Conservation (phyloP, 2,888 invertebrate genomes). For the Vandiemenella viatica region DNA sequence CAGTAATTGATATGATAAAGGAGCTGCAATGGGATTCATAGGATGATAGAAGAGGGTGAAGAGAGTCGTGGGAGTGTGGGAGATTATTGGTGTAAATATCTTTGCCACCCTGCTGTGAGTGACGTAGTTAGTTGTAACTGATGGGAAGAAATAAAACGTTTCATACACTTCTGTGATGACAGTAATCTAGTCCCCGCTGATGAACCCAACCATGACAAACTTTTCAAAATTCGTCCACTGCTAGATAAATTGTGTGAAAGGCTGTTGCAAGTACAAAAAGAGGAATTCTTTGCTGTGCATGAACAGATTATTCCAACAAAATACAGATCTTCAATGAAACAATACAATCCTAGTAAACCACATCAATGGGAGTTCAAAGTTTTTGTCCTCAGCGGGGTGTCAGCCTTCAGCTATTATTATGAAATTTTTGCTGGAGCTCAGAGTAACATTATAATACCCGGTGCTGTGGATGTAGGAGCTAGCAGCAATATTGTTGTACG, state of each 20-base stretch:
- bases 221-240: constrained; percentile 21
- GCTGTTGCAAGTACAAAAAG: constrained; percentile 16
- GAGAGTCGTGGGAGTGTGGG: too few relatives aligned
- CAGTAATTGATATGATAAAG: too few relatives aligned
- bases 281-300: constrained; percentile 22
- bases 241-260: constrained; percentile 13
- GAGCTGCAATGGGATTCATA: too few relatives aligned
- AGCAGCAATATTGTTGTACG: too few relatives aligned
- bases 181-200: constrained; percentile 8
- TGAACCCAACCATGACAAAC: constrained; percentile 19
- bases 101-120: constrained; percentile 4
- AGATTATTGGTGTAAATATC: too few relatives aligned
- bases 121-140: constrained; percentile 17
- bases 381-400: constrained; percentile 25
- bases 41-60: too few relatives aligned
- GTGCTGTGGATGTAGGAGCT: too few relatives aligned
- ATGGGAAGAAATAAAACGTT: constrained; percentile 17
- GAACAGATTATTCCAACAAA: constrained; percentile 26
- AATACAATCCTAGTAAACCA: constrained; percentile 25
- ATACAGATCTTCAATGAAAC: constrained; percentile 17
- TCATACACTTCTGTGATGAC: constrained; percentile 15
- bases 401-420: constrained; percentile 26
- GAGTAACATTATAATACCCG: too few relatives aligned
- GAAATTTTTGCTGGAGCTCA: constrained; percentile 23
- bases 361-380: constrained; percentile 25